phyloP scores from a whole-genome alignment of 2,797 vertebrate species.

The Hybognathus amarus region DNA sequence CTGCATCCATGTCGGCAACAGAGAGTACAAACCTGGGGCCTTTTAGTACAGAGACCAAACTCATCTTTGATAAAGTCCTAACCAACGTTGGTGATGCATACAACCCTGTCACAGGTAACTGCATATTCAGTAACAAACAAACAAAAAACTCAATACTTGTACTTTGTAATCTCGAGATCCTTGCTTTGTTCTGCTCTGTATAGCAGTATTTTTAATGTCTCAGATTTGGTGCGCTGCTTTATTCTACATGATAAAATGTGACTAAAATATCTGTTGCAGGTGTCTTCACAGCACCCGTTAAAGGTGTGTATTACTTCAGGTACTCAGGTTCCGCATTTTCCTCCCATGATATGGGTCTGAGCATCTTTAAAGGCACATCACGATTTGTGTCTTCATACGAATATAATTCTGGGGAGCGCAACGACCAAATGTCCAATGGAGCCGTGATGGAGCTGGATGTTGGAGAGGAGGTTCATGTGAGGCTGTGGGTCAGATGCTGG shows the following conservation, averaged over 20 bases:
- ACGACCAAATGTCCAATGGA: slow-evolving; percentile 49
- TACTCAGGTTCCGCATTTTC: slow-evolving; percentile 49
- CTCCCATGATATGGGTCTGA: slow-evolving; percentile 49
- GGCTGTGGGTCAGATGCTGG: slow-evolving; percentile 48
- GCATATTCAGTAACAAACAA: not conserved
- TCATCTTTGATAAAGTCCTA: slow-evolving; percentile 57
- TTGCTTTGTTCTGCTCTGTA: not conserved
- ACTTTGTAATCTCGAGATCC: not conserved
- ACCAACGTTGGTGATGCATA: slow-evolving; percentile 55
- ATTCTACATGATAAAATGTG: not conserved
- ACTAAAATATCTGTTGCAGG: slow-evolving; percentile 12
- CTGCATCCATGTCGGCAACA: slow-evolving; percentile 39
- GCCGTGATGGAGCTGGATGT: slow-evolving; percentile 48
- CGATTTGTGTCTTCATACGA: slow-evolving; percentile 57
- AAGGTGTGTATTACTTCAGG: slow-evolving; percentile 57
- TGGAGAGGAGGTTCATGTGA: slow-evolving; percentile 52
- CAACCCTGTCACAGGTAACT: slow-evolving; percentile 49
- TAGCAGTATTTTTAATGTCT: not conserved
- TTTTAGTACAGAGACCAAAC: slow-evolving; percentile 45
- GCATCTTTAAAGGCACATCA: slow-evolving; percentile 50
- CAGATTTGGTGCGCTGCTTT: not conserved
- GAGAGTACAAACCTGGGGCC: slow-evolving; percentile 27
- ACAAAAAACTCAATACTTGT: not conserved
- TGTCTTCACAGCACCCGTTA: slow-evolving; percentile 50
- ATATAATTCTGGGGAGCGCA: slow-evolving; percentile 31